phyloP scores from a whole-genome alignment of 2,113 vertebrate genomes.

The Actenoides lindsayi region DNA sequence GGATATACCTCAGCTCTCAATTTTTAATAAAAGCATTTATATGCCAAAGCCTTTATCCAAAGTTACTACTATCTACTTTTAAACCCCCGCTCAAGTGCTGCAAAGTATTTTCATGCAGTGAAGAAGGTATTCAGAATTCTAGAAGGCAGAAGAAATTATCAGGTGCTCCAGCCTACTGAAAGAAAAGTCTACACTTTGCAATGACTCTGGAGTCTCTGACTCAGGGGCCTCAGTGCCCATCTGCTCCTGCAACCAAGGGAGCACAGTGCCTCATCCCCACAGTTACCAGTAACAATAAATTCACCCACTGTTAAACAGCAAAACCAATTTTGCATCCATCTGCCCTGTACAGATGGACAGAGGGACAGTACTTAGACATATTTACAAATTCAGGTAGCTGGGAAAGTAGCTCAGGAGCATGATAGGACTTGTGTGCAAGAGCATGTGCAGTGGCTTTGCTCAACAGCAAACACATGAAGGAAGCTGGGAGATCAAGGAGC shows the following conservation, averaged over 20 bases:
- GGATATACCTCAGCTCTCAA: neutral
- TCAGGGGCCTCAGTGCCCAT: neutral
- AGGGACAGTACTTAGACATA: neutral
- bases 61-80: neutral
- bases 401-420: neutral
- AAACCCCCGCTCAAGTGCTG: neutral
- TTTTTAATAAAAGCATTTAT: neutral
- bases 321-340: neutral
- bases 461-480: neutral
- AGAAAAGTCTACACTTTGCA: neutral
- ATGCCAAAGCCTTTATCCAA: neutral
- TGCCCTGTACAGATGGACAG: neutral
- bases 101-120: neutral
- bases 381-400: neutral
- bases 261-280: fast-evolving
- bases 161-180: neutral
- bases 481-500: neutral
- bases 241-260: neutral
- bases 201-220: neutral
- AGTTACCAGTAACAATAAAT: neutral
- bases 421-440: neutral
- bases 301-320: neutral
- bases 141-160: neutral
- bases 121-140: neutral
- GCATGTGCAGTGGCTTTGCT: neutral